Evolutionary conservation across 2,113 vertebrate species (phyloP).

Genomic region (Gobio gobio): DNA sequence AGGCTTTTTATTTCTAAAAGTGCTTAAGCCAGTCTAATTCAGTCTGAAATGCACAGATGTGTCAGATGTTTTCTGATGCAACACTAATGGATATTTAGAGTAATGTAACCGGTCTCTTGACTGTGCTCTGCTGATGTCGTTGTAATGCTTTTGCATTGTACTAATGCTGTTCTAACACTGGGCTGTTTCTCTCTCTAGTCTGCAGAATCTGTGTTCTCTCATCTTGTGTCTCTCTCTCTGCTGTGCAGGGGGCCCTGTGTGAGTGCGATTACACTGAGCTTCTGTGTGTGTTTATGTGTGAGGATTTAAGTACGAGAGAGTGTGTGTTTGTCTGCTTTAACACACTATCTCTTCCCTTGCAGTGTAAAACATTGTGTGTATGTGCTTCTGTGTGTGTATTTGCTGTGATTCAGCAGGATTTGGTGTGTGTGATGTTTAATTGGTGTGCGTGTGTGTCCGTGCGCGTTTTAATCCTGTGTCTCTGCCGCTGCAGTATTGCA

Average conservation of each 20-base stretch:
- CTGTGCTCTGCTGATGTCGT: constrained; percentile 49
- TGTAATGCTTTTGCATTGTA: constrained; percentile 50
- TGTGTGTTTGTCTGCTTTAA: constrained; percentile 47
- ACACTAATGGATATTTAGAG: constrained; percentile 12
- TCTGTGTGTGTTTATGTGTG: constrained; percentile 39
- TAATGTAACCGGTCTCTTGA: not conserved
- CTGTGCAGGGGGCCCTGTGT: constrained; percentile 63
- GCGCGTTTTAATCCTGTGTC: constrained; percentile 34
- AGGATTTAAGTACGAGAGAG: not conserved
- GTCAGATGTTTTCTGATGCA: constrained; percentile 13
- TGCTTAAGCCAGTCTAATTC: not conserved
- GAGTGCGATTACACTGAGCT: constrained; percentile 60
- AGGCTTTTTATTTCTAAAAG: not conserved
- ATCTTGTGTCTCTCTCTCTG: constrained; percentile 62
- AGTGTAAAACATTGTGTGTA: constrained; percentile 43
- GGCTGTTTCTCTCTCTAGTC: constrained; percentile 62
- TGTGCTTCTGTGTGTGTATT: constrained; percentile 41
- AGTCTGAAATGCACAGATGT: constrained; percentile 21
- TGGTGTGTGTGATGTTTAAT: constrained; percentile 31
- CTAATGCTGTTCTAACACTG: constrained; percentile 55
- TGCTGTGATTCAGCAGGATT: constrained; percentile 48
- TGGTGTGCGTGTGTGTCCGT: constrained; percentile 19
- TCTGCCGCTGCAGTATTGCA: constrained; percentile 31
- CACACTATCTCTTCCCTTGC: constrained; percentile 48
- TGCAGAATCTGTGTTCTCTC: constrained; percentile 59